Base-by-base conservation (phyloP, 2,797 vertebrate species). In the Chrysolophus pictus region DNA sequence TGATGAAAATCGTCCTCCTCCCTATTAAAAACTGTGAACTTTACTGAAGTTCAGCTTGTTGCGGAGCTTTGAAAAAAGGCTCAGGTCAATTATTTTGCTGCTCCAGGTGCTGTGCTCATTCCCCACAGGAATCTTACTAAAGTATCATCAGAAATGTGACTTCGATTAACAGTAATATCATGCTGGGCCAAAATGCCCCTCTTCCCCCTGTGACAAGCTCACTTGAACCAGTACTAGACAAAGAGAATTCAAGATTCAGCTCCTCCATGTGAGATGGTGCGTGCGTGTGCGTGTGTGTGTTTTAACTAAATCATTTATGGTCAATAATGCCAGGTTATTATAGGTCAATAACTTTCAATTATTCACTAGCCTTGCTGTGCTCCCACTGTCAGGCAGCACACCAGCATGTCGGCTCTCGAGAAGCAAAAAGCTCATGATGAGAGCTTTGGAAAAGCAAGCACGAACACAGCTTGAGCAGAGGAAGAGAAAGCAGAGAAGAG, bases 271-370 rank as follows among this genome's bases (percentile, higher is more conserved):
- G 91, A 95, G 77, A 46, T 74, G 70, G 42, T 46, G 64, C 39
- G 59, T 33, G 85, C 0, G 8, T 13, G 42, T 18, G 60, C 26
- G 80, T 87, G 88, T 44, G 85, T 87, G 88, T 41, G 29, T 92
- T 96, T 87, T 95, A 97, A 94, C 95, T 93, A 92, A 97, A 97
- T 97, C 91, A 96, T 96, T 97, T 97, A 97, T 96, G 95, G 96
- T 96, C 96, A 96, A 96, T 97, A 97, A 97, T 95, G 83, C 93
- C 91, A 95, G 95, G 96, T 96, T 97, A 96, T 94, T 91, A 90
- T 94, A 97, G 96, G 96, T 96, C 96, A 97, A 97, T 97, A 97
- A 95, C 95, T 94, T 97, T 97, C 94, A 96, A 96, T 97, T 97
- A 97, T 97, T 97, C 95, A 97, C 95, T 87, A 95, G 90, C 88